phyloP scores from a whole-genome alignment of 2,888 invertebrate genomes.

The Drosophila testacea region DNA sequence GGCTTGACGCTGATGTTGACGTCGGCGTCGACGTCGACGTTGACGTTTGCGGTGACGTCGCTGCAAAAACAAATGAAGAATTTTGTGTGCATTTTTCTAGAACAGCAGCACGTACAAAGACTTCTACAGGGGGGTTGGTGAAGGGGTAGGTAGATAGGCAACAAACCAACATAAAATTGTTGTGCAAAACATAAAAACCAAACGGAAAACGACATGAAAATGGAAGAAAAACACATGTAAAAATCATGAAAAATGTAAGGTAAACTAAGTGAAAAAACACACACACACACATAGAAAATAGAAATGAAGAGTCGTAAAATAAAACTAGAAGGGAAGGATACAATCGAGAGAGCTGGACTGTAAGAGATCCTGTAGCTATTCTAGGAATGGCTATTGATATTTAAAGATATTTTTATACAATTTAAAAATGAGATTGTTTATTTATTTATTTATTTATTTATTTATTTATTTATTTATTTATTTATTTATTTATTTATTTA shows the following conservation, averaged over 20 bases:
- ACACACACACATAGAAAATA: background rate
- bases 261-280: slow-evolving; percentile 59
- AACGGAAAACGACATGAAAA: slow-evolving; percentile 74
- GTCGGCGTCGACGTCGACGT: slow-evolving; percentile 24
- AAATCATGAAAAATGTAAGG: slow-evolving; percentile 77
- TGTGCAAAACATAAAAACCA: slow-evolving; percentile 74
- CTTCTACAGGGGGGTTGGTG: background rate
- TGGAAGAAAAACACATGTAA: slow-evolving; percentile 36
- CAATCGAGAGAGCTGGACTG: too few relatives aligned
- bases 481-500: too few relatives aligned
- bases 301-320: slow-evolving; percentile 39
- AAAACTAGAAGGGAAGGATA: background rate
- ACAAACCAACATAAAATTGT: slow-evolving; percentile 78
- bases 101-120: slow-evolving; percentile 64
- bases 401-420: too few relatives aligned
- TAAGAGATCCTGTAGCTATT: too few relatives aligned
- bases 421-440: too few relatives aligned
- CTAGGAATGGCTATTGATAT: too few relatives aligned
- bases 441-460: too few relatives aligned
- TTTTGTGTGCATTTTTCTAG: slow-evolving; percentile 74
- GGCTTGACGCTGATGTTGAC: slow-evolving; percentile 7
- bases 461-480: too few relatives aligned
- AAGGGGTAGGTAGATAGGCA: slow-evolving; percentile 16
- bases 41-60: slow-evolving; percentile 18
- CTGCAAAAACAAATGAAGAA: slow-evolving; percentile 71